These are phyloP conservation scores for Drosophila funebris DNA, from an alignment of 1,140 invertebrate genomes.

Conservation along the genomic window DNA sequence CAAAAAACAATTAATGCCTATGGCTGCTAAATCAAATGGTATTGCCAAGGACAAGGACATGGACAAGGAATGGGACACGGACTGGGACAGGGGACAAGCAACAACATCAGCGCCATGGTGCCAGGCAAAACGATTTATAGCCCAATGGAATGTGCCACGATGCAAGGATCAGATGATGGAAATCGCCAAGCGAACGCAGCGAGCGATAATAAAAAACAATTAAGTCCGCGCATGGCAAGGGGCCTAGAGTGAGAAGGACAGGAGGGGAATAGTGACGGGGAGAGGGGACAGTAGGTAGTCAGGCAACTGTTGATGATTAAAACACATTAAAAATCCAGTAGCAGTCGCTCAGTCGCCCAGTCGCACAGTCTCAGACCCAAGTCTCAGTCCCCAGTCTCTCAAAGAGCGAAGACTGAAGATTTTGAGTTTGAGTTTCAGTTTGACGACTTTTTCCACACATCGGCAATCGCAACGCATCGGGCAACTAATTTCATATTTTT, in stretches of 20 bases:
- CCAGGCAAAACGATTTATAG: constrained; percentile 80
- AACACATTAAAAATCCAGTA: constrained; percentile 83
- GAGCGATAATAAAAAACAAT: constrained; percentile 59
- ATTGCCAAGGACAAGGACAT: constrained; percentile 70
- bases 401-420: background rate
- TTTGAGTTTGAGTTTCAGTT: constrained; percentile 22
- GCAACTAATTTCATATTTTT: constrained; percentile 82
- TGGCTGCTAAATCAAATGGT: constrained; percentile 71
- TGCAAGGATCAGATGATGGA: constrained; percentile 71
- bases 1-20: constrained; percentile 76
- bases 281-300: constrained; percentile 3
- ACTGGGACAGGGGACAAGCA: background rate
- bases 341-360: constrained; percentile 19
- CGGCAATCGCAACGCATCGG: background rate
- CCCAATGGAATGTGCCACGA: constrained; percentile 78
- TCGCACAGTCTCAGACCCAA: background rate
- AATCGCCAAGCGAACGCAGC: constrained; percentile 39
- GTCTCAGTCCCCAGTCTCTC: background rate
- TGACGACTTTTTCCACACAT: constrained; percentile 56
- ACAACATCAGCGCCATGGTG: constrained; percentile 71
- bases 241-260: background rate
- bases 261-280: background rate
- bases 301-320: constrained; percentile 72
- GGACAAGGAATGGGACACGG: background rate
- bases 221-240: constrained; percentile 13